Evolutionary conservation across 2,888 invertebrate genomes (phyloP).

Genomic region (Parapristionchus giblindavisi): DNA sequence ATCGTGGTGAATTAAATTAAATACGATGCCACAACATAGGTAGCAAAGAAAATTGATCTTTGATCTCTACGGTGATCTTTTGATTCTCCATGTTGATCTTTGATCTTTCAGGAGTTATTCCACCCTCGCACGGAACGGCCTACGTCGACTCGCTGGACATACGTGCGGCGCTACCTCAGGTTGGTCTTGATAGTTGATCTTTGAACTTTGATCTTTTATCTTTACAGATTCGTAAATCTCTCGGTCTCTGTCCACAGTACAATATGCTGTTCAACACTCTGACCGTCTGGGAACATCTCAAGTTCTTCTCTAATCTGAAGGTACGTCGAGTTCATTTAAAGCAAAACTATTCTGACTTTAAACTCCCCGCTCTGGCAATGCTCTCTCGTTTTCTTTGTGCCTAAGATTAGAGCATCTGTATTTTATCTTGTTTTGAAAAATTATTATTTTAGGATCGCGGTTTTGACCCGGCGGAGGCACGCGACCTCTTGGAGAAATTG

Average conservation of each 20-base stretch:
- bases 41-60: no score
- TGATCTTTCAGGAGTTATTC: constrained; percentile 51
- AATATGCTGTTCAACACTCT: constrained; percentile 85
- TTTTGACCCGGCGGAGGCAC: constrained; percentile 76
- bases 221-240: constrained; percentile 34
- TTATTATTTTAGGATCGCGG: constrained; percentile 72
- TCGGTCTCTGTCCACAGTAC: constrained; percentile 90
- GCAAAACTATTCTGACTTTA: neutral
- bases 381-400: no score
- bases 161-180: constrained; percentile 66
- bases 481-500: constrained; percentile 77
- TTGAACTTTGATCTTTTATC: neutral
- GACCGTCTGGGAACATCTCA: constrained; percentile 83
- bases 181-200: neutral
- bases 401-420: neutral
- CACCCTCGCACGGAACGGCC: constrained; percentile 59
- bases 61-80: no score
- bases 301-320: constrained; percentile 79
- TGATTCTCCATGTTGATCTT: no score
- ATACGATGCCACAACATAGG: no score
- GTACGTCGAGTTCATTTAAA: neutral
- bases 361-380: no score
- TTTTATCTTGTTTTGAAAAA: neutral
- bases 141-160: constrained; percentile 75
- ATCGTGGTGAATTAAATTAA: no score